Percentiles rank a stretch among this genome's conserved stretches.
Conservation (phyloP, 1,140 invertebrate genomes). For the Onthophagus taurus region DNA sequence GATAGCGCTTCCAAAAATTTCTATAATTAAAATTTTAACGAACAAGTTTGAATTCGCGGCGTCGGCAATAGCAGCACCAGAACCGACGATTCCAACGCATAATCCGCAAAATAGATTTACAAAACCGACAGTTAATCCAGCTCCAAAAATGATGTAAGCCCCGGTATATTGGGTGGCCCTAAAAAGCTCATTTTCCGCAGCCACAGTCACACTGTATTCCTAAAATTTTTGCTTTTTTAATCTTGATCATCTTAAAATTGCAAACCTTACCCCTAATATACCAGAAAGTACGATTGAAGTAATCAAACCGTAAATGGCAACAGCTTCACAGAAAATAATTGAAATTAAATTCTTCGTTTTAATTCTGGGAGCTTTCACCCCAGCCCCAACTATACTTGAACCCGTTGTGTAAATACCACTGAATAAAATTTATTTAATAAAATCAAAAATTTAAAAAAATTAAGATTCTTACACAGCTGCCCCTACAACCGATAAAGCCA, state of each 20-base stretch:
- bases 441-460: background rate
- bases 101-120: constrained; percentile 83
- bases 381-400: constrained; percentile 91
- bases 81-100: constrained; percentile 79
- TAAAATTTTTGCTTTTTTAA: constrained; percentile 14
- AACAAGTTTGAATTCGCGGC: constrained; percentile 82
- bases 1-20: constrained; percentile 90
- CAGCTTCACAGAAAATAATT: constrained; percentile 91
- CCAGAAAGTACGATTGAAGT: constrained; percentile 81
- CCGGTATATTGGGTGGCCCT: constrained; percentile 45
- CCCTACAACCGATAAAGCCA: constrained; percentile 92
- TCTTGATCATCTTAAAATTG: background rate
- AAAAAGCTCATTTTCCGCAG: constrained; percentile 8
- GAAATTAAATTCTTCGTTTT: constrained; percentile 99
- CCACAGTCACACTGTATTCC: constrained; percentile 21
- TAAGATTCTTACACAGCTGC: constrained; percentile 71
- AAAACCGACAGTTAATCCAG: constrained; percentile 74
- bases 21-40: constrained; percentile 85
- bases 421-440: constrained; percentile 12
- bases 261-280: constrained; percentile 40
- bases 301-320: constrained; percentile 89
- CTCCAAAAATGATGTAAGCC: constrained; percentile 78
- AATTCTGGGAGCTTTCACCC: constrained; percentile 96
- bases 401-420: constrained; percentile 93
- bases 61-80: constrained; percentile 81